Evolutionary conservation across 2,797 vertebrate species (phyloP).

Genomic region (Argyrosomus regius): DNA sequence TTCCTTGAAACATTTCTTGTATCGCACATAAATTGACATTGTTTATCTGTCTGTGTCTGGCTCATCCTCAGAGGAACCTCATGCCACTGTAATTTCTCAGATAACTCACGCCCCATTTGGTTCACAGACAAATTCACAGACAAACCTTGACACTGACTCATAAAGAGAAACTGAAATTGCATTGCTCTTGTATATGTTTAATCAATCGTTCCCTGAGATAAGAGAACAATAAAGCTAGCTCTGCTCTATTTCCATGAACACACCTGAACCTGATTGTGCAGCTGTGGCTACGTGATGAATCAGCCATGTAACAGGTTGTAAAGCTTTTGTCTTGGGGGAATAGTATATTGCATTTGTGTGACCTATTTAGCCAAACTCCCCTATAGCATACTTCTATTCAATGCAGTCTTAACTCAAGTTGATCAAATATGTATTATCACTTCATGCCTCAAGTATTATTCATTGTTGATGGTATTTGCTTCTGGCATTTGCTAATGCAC

Average conservation of each 20-base stretch:
- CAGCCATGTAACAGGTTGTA: conserved; percentile 32
- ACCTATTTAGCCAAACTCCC: conserved; percentile 28
- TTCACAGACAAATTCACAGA: neutral
- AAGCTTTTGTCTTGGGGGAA: conserved; percentile 21
- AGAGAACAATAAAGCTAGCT: conserved; percentile 45
- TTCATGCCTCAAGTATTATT: neutral
- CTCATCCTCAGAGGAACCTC: conserved; percentile 5
- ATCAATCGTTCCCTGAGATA: conserved; percentile 51
- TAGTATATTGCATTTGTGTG: conserved; percentile 2
- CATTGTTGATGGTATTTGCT: conserved; percentile 20
- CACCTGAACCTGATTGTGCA: conserved; percentile 41
- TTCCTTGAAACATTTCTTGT: neutral
- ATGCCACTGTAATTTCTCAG: neutral
- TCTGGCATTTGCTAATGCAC: neutral
- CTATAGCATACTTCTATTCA: no score
- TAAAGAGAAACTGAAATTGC: neutral
- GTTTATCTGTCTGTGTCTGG: neutral
- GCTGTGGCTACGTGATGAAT: conserved; percentile 16
- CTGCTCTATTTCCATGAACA: conserved; percentile 25
- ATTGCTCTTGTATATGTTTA: conserved; percentile 7
- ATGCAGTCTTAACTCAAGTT: neutral
- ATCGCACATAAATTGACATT: neutral
- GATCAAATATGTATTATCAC: conserved; percentile 9
- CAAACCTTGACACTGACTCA: neutral
- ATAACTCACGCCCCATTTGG: neutral